Evolutionary conservation across 2,797 vertebrate genomes (phyloP), one percentile per base, ranked within the genome.

Genomic region (Lemur catta): DNA sequence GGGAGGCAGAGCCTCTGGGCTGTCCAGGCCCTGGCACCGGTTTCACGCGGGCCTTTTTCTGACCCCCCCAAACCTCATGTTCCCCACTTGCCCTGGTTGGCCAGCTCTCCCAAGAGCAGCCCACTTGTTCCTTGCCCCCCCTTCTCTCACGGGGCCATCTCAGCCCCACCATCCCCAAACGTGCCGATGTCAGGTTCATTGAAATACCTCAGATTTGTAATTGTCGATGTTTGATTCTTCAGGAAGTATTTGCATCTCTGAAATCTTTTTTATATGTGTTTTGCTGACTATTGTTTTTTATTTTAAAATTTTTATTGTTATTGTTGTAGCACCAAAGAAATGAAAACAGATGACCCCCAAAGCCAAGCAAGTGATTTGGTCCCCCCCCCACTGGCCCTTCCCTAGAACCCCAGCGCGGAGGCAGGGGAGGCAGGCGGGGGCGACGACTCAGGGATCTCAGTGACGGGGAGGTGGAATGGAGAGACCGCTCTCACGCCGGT

Each of bases 151-250:
- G 87, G 97, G 97, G 97, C 57, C 43, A 0, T 92, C 97, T 98
- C 84, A 28, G 82, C 92, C 94, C 97, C 69, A 26, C 0, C 41
- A 57, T 81, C 89, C 85, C 97, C 94, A 95, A 97, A 79, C 95
- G 91, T 98, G 96, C 96, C 84, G 46, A 65, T 76, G 96, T 97
- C 98, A 98, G 98, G 98, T 95, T 98, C 97, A 98, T 98, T 97
- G 98, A 99, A 98, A 99, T 99, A 99, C 98, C 98, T 99, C 98
- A 99, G 98, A 98, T 98, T 98, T 91, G 97, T 98, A 98, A 98
- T 97, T 98, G 97, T 98, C 97, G 98, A 98, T 97, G 97, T 98
- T 97, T 96, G 96, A 97, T 97, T 98, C 98, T 98, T 98, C 98
- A 98, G 98, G 98, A 99, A 98, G 97, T 98, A 97, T 98, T 97